Base-by-base conservation (phyloP, 92 coral and sea anemone species). In the Diadumene lineata region DNA sequence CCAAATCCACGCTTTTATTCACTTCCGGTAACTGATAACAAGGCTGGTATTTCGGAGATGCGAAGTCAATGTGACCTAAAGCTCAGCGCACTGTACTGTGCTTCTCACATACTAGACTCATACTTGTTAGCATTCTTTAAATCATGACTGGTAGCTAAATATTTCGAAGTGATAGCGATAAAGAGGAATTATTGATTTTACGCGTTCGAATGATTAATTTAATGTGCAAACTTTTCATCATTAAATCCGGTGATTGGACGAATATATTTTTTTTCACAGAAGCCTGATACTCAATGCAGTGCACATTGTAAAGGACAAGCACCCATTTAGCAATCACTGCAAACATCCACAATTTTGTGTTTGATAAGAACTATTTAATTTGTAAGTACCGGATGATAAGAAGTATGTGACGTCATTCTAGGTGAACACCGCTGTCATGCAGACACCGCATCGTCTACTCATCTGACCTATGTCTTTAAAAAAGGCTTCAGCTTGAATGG, bases 11-110 rank as follows among this genome's bases (percentile, higher is more conserved):
- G 15, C 21, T 30, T 15, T 19, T 28, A 28, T 1, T 62, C 68
- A 62, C 43, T 62, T 62, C 68, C 68, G 34, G 43, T 55, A 55
- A 60, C 6, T 31, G 64, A 58, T 58, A 58, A 58, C 64, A 7
- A 26, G 26, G 15, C 22, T 58, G 64, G 26, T 58, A 6, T 58
- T 24, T 58, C 11, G 1, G 64, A 22, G 26, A 58, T 58, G 28
- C 22, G 1, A 24, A 58, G 26, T 58, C n/a, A n/a, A n/a, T n/a
- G n/a, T n/a, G n/a, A n/a, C 26, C 64, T 58, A 58, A 58, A 58
- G 64, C 31, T 24, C 1, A 23, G 28, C 64, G 64, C 64, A 31
- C n/a, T n/a, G n/a, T n/a, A n/a, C n/a, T n/a, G n/a, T n/a, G n/a
- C n/a, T n/a, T n/a, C n/a, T n/a, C n/a, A n/a, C n/a, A n/a, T n/a